phyloP scores from a whole-genome alignment of 2,888 invertebrate genomes.

The Andrena camellia region DNA sequence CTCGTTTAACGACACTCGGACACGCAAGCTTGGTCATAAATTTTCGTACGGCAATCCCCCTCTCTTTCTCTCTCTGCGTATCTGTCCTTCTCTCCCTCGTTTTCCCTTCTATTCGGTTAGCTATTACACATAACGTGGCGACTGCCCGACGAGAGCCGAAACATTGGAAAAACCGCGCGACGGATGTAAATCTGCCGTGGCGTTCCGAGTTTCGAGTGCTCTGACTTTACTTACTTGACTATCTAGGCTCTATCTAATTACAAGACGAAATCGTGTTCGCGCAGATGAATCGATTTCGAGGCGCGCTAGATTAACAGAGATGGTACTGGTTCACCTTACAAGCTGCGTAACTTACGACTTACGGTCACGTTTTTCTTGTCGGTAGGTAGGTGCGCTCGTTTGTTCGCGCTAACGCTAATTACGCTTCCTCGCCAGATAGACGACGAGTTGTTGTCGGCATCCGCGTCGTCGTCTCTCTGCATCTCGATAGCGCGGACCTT shows the following conservation, averaged over 20 bases:
- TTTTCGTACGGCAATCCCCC: constrained; percentile 64
- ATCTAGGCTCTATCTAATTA: no score
- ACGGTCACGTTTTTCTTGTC: not conserved
- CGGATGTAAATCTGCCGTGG: not conserved
- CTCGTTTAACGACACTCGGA: constrained; percentile 81
- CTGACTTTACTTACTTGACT: not conserved
- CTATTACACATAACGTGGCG: no score
- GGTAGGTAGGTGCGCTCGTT: no score
- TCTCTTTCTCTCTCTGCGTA: constrained; percentile 12
- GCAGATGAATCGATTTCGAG: not conserved
- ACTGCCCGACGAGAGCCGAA: not conserved
- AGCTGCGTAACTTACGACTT: not conserved
- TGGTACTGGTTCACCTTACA: constrained; percentile 17
- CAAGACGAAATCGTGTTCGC: not conserved
- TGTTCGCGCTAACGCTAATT: no score
- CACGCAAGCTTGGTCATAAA: constrained; percentile 78
- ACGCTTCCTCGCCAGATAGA: no score
- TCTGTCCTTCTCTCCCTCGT: not conserved
- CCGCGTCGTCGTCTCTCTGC: not conserved
- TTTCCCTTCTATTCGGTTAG: not conserved
- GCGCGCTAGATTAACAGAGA: not conserved
- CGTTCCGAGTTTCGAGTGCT: not conserved
- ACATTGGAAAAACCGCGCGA: constrained; percentile 9
- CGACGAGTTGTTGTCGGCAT: no score
- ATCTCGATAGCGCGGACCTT: not conserved